A percentile compares a stretch with the other conserved stretches of the same genome.
Evolutionary conservation across 2,113 vertebrate species (phyloP).

Genomic region (Corynorhinus townsendii): DNA sequence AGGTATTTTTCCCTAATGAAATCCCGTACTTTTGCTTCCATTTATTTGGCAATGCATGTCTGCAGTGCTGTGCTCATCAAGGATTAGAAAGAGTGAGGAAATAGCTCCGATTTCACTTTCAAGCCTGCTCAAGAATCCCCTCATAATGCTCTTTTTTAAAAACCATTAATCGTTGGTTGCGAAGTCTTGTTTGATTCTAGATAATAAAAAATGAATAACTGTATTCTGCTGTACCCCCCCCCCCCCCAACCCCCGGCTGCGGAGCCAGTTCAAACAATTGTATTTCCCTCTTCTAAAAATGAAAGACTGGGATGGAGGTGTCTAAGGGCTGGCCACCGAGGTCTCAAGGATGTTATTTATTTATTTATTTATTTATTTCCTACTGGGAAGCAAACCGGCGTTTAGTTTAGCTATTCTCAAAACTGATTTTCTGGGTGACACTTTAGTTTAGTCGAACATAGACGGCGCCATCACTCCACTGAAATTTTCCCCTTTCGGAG

Average conservation of each 20-base stretch:
- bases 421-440: conserved; percentile 82
- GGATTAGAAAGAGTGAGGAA: conserved; percentile 62
- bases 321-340: conserved; percentile 27
- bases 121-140: conserved; percentile 42
- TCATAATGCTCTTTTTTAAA: background rate
- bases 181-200: conserved; percentile 53
- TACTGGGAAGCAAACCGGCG: conserved; percentile 70
- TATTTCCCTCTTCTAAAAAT: conserved; percentile 27
- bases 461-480: conserved; percentile 89
- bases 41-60: conserved; percentile 64
- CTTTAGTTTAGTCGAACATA: conserved; percentile 83
- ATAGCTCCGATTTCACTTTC: conserved; percentile 60
- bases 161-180: background rate
- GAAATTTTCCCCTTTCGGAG: conserved; percentile 71
- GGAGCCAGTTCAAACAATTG: conserved; percentile 52
- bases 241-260: background rate
- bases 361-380: conserved; percentile 59
- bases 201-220: conserved; percentile 33
- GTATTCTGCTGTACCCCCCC: background rate
- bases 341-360: conserved; percentile 40
- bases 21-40: conserved; percentile 63
- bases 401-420: conserved; percentile 80
- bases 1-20: conserved; percentile 67
- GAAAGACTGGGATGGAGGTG: background rate
- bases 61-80: conserved; percentile 75